These are phyloP conservation scores for Caradrina clavipalpis DNA, from an alignment of 2,888 invertebrate genomes.

Conservation along the genomic window DNA sequence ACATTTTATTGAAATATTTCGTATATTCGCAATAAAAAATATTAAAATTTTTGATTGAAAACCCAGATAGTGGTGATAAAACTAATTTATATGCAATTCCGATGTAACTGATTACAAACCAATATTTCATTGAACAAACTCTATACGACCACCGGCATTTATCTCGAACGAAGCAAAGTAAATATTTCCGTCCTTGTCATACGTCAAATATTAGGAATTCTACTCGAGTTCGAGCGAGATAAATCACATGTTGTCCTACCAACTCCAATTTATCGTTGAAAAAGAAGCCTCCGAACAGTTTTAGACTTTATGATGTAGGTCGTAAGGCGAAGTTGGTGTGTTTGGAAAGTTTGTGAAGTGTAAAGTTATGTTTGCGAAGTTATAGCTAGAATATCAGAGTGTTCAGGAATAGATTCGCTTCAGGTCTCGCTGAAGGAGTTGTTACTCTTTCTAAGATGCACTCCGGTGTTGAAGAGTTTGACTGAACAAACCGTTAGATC, in stretches of 20 bases:
- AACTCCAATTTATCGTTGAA: conserved; percentile 7
- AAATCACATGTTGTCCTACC: conserved; percentile 57
- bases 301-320: conserved; percentile 20
- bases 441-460: conserved; percentile 17
- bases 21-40: too few species aligned
- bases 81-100: too few species aligned
- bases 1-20: too few species aligned
- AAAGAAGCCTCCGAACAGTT: conserved; percentile 7
- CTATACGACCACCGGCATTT: conserved; percentile 12
- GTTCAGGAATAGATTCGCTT: conserved; percentile 45
- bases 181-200: conserved; percentile 51
- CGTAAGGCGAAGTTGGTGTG: conserved; percentile 8
- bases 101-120: conserved; percentile 10
- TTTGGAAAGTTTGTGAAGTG: background rate
- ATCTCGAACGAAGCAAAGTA: conserved; percentile 34
- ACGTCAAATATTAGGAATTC: conserved; percentile 65
- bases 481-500: background rate
- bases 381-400: conserved; percentile 45
- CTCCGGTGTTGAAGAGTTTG: conserved; percentile 7
- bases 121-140: conserved; percentile 39
- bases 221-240: conserved; percentile 61
- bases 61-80: too few species aligned
- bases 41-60: too few species aligned
- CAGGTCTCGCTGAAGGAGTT: conserved; percentile 31
- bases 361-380: conserved; percentile 36